Evolutionary conservation across 2,113 vertebrate species (phyloP).

Genomic region (Cynocephalus volans): DNA sequence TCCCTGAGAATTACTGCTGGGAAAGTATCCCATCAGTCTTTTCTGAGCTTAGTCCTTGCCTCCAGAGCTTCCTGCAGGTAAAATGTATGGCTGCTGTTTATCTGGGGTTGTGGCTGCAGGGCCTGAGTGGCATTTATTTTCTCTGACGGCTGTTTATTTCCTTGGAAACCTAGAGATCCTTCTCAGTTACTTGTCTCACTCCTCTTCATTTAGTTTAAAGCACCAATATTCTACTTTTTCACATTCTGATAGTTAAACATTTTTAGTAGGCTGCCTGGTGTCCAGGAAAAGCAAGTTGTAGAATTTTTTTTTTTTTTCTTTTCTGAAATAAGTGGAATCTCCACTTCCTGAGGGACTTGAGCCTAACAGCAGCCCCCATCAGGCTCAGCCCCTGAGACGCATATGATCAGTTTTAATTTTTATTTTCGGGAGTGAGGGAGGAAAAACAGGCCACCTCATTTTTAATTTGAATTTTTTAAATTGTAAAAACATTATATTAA

Average conservation of each 20-base stretch:
- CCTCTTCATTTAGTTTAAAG: not conserved
- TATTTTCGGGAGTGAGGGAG: not conserved
- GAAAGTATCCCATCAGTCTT: not conserved
- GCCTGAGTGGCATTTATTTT: not conserved
- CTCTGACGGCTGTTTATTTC: too few relatives aligned
- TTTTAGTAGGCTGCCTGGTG: not conserved
- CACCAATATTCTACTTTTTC: not conserved
- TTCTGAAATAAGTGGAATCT: not conserved
- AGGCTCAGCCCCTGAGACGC: not conserved
- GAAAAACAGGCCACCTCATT: too few relatives aligned
- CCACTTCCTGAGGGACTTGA: not conserved
- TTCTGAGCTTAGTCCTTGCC: too few relatives aligned
- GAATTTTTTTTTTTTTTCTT: not conserved
- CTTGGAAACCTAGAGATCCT: not conserved
- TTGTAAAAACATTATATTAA: not conserved
- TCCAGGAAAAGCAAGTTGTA: not conserved
- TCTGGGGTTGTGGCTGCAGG: rapidly evolving
- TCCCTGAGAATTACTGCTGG: not conserved
- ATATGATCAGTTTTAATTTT: not conserved
- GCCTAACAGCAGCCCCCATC: not conserved
- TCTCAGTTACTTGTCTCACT: not conserved
- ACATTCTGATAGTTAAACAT: not conserved
- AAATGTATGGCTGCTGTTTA: not conserved
- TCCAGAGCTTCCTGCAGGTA: not conserved
- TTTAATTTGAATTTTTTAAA: constrained; percentile 4